Evolutionary conservation across 1,140 invertebrate species (phyloP).

Genomic region (Pseudoatta argentina): DNA sequence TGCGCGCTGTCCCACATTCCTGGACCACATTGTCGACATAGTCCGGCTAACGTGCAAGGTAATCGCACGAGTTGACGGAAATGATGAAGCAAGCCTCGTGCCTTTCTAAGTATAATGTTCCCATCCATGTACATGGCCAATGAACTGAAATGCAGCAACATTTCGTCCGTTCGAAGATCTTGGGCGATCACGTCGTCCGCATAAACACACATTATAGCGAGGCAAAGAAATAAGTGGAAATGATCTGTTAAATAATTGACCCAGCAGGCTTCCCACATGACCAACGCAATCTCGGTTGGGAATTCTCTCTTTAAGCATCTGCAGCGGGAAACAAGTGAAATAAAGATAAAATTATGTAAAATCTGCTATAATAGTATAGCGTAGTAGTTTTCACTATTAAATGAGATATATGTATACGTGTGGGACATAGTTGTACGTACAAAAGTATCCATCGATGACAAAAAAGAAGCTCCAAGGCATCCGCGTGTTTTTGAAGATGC

Average conservation of each 20-base stretch:
- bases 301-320: constrained; percentile 96
- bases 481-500: constrained; percentile 93
- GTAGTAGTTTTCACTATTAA: neutral
- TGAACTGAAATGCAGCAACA: constrained; percentile 97
- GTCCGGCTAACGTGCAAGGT: constrained; percentile 94
- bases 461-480: constrained; percentile 96
- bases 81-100: constrained; percentile 95
- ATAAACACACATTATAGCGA: constrained; percentile 96
- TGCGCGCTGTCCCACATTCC: constrained; percentile 98
- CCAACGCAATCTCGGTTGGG: constrained; percentile 93
- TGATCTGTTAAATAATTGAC: constrained; percentile 97
- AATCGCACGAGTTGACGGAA: constrained; percentile 94
- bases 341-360: neutral
- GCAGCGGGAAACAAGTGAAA: constrained; percentile 52
- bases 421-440: constrained; percentile 85
- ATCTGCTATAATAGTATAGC: too few relatives aligned
- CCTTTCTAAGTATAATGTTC: constrained; percentile 95
- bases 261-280: constrained; percentile 98
- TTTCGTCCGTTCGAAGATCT: constrained; percentile 95
- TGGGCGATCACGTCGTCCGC: constrained; percentile 97
- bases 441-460: constrained; percentile 97
- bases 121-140: constrained; percentile 99
- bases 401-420: neutral
- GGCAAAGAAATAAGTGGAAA: constrained; percentile 96
- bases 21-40: constrained; percentile 95